Conservation (phyloP, 2,797 vertebrate species). For the Enteromius argenteus region DNA sequence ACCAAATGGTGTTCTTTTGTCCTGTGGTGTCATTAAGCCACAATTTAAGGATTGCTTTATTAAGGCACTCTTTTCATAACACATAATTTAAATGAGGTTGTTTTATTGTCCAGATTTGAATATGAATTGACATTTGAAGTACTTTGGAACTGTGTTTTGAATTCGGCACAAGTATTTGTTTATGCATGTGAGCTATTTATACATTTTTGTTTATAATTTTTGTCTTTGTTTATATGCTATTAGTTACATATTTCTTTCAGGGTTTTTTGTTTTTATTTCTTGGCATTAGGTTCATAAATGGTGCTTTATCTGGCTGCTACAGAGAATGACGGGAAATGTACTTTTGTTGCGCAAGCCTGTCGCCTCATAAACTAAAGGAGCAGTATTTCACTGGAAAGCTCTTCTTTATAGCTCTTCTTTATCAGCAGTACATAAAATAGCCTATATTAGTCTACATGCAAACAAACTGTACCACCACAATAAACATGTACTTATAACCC, state of each 20-base stretch:
- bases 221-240: no score
- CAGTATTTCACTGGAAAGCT: background rate
- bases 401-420: background rate
- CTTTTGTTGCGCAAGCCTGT: background rate
- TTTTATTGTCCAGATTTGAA: slow-evolving; percentile 23
- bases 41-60: slow-evolving; percentile 47
- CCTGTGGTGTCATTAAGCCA: slow-evolving; percentile 11
- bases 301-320: background rate
- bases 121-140: background rate
- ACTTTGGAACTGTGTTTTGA: background rate
- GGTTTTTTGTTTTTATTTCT: background rate
- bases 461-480: background rate
- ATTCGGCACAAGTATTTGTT: no score
- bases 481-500: background rate
- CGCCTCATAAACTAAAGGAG: background rate
- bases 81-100: background rate
- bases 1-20: no score
- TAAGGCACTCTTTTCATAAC: slow-evolving; percentile 39
- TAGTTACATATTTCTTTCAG: background rate
- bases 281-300: background rate
- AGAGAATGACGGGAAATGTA: background rate
- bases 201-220: no score
- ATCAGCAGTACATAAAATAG: background rate
- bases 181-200: background rate
- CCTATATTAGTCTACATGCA: background rate